phyloP scores from a whole-genome alignment of 2,888 invertebrate genomes.

The Sphaerophoria taeniata region DNA sequence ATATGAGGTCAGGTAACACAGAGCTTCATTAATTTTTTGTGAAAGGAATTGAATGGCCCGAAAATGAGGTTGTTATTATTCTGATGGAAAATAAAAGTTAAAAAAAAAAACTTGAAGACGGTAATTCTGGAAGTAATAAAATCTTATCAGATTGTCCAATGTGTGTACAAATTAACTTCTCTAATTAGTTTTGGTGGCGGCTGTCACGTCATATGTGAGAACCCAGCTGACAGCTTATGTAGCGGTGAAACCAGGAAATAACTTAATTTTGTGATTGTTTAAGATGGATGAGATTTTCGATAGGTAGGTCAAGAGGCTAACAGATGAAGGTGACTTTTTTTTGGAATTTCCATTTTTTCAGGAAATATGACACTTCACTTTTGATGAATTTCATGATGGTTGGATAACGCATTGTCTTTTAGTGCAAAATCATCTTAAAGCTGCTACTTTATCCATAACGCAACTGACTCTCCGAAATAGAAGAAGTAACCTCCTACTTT shows the following conservation, averaged over 20 bases:
- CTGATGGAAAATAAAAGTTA: slow-evolving; percentile 6
- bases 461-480: too few relatives aligned
- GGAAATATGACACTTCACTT: background rate
- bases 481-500: background rate
- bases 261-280: slow-evolving; percentile 21
- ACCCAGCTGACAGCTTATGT: slow-evolving; percentile 7
- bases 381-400: background rate
- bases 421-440: too few relatives aligned
- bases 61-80: slow-evolving; percentile 42
- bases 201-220: slow-evolving; percentile 22
- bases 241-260: slow-evolving; percentile 37
- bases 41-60: slow-evolving; percentile 50
- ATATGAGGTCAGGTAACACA: slow-evolving; percentile 5
- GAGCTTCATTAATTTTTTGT: slow-evolving; percentile 1
- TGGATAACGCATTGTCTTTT: too few relatives aligned
- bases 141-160: slow-evolving; percentile 51
- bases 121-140: slow-evolving; percentile 60
- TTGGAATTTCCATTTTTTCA: background rate
- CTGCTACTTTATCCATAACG: too few relatives aligned
- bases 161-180: slow-evolving; percentile 37
- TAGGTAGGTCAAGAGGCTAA: slow-evolving; percentile 51
- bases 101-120: background rate
- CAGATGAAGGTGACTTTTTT: slow-evolving; percentile 29
- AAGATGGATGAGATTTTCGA: slow-evolving; percentile 16
- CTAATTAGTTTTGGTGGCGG: slow-evolving; percentile 45